phyloP scores from a whole-genome alignment of 1,140 invertebrate genomes.

The Sminthurides bifidus region DNA sequence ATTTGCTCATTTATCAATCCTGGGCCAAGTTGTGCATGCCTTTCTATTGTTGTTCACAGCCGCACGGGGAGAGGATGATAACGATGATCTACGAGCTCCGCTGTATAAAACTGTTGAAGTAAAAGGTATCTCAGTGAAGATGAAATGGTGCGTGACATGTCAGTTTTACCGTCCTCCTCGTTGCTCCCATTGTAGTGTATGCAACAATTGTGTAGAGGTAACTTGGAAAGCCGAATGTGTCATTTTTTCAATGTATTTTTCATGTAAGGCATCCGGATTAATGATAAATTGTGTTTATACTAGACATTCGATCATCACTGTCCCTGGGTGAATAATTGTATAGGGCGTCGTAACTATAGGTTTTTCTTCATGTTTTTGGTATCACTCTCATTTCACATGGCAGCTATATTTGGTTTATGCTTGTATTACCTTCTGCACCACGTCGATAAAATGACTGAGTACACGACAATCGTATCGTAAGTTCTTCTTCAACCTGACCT shows the following conservation, averaged over 20 bases:
- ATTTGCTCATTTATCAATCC: neutral
- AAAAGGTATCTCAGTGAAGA: conserved; percentile 92
- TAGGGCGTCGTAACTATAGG: conserved; percentile 94
- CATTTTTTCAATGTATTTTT: neutral
- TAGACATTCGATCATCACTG: conserved; percentile 99
- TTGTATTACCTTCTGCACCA: conserved; percentile 79
- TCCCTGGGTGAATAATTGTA: conserved; percentile 99
- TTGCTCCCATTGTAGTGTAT: conserved; percentile 98
- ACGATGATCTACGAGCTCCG: conserved; percentile 94
- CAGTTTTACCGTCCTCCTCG: conserved; percentile 97
- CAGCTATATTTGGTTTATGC: conserved; percentile 87
- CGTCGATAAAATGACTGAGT: conserved; percentile 64
- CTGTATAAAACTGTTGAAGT: conserved; percentile 97
- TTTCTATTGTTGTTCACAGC: conserved; percentile 44
- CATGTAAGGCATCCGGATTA: no score
- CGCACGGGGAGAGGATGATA: conserved; percentile 86
- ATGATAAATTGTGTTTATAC: neutral
- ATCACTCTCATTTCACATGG: conserved; percentile 91
- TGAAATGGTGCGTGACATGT: conserved; percentile 99
- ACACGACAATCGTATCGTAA: conserved; percentile 82
- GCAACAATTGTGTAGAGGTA: conserved; percentile 97
- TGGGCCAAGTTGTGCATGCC: neutral
- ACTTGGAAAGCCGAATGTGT: conserved; percentile 31
- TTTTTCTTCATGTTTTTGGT: conserved; percentile 98
- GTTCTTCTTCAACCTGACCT: conserved; percentile 45